These are phyloP conservation scores for Catagonus wagneri DNA, from an alignment of 2,113 vertebrate species.

Conservation along the genomic window DNA sequence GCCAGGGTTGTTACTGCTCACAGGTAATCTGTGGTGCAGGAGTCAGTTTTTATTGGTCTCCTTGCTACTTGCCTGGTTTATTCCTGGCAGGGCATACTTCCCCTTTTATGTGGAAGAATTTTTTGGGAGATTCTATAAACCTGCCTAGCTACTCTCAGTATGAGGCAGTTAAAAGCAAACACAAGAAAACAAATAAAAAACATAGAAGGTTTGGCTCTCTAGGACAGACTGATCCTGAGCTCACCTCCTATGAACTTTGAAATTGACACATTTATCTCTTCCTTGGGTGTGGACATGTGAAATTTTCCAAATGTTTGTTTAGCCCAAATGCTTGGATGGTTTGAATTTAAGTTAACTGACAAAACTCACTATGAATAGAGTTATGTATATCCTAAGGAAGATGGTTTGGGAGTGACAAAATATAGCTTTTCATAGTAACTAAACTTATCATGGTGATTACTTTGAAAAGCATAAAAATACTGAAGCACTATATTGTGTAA, in stretches of 20 bases:
- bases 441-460: background rate
- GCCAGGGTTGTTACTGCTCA: background rate
- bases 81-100: background rate
- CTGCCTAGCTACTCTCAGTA: background rate
- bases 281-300: background rate
- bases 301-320: background rate
- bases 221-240: background rate
- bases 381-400: background rate
- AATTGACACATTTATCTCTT: background rate
- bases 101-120: background rate
- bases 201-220: background rate
- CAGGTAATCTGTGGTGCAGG: too few species aligned
- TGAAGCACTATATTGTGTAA: background rate
- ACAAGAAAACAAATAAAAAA: background rate
- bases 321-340: background rate
- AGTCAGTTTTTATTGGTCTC: background rate
- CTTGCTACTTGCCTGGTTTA: background rate
- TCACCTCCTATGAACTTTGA: background rate
- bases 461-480: background rate
- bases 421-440: background rate
- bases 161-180: background rate
- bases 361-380: background rate
- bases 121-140: background rate
- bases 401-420: rapidly evolving
- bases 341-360: background rate